Evolutionary conservation across 1,140 invertebrate genomes (phyloP), one percentile per base, ranked within the genome.

Genomic region (Andricus grossulariae): DNA sequence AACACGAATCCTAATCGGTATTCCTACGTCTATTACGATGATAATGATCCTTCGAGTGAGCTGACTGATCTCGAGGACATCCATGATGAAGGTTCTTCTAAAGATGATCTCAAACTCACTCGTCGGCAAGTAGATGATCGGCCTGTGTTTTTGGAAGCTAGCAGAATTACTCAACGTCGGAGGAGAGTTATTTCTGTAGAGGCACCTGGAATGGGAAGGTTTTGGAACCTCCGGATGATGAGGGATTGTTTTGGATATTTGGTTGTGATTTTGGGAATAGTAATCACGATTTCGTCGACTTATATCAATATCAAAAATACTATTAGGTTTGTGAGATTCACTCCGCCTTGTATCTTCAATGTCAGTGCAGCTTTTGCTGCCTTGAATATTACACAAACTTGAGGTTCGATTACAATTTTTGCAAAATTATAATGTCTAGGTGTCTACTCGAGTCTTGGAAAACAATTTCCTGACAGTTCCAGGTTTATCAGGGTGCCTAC

Each of bases 301-400:
- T 95, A 94, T 82, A 92, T 93, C 0, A 95, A 93, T 87, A 89
- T 94, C 80, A 88, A 87, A 70, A 93, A 93, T 84, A 93, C 93
- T 1, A 91, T 94, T 51, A 87, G 83, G 50, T 94, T 92, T 51
- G 93, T 93, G 0, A 91, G 91, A 70, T 94, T 94, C 81, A 92
- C 92, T 5, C 93, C 93, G 19, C 94, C 94, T 21, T 95, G 94
- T 88, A 92, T 95, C 50, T 82, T 93, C 3, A 95, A 95, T 78
- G 89, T 83, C 0, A 84, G 82, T 0, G 16, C 60, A 54, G 49
- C 57, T 45, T 66, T 75, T 52, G 10, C 74, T 71, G 10, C 74
- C 50, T 54, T 32, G 19, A 60, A 70, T 16, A 70, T 51, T 75
- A 51, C 55, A 19, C 73, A 74, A 74, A 52, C 73, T 10, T 49